A percentile compares a stretch with the other conserved stretches of the same genome.
phyloP scores from a whole-genome alignment of 2,797 vertebrate species.

The Uromys caudimaculatus region DNA sequence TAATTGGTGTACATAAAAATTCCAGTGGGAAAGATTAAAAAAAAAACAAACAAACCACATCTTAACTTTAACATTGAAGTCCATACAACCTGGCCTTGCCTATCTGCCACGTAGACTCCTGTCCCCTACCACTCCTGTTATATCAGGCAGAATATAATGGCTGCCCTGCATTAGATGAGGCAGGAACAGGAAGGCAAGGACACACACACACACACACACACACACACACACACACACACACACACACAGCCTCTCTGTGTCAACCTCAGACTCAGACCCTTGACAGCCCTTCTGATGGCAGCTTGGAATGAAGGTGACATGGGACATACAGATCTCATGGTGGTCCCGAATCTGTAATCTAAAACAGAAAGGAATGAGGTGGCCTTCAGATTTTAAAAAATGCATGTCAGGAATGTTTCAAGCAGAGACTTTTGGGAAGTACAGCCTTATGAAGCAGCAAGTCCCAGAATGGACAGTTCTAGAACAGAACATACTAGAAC shows the following conservation, averaged over 20 bases:
- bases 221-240: not conserved
- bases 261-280: not conserved
- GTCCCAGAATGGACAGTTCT: not conserved
- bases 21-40: constrained; percentile 55
- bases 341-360: not conserved
- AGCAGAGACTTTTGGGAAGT: not conserved
- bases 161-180: not conserved
- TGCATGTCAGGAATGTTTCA: not conserved
- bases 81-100: constrained; percentile 52
- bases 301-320: not conserved
- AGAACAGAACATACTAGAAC: not conserved
- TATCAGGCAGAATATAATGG: not conserved
- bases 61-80: constrained; percentile 5
- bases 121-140: not conserved
- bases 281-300: not conserved
- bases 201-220: not conserved
- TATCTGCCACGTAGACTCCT: not conserved
- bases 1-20: constrained; percentile 41
- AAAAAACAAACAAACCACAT: no score
- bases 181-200: not conserved
- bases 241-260: not conserved
- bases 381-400: not conserved
- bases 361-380: not conserved
- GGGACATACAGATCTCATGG: not conserved
- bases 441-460: not conserved